phyloP scores from a whole-genome alignment of 2,113 vertebrate genomes.

The Pollachius pollachius region DNA sequence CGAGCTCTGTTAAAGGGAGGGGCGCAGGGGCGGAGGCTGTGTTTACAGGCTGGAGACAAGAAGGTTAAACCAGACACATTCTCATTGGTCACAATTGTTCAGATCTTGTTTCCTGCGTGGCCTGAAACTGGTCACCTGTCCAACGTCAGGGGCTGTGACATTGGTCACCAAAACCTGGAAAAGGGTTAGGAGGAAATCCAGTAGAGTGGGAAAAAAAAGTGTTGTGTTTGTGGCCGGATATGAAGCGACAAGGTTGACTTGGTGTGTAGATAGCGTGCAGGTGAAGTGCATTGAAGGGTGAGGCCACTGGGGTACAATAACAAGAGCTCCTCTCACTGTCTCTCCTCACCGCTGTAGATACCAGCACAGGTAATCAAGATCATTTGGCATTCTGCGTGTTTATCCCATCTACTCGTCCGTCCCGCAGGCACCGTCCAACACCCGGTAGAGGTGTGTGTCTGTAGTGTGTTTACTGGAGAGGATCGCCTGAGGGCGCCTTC shows the following conservation, averaged over 20 bases:
- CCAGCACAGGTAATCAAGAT: slow-evolving; percentile 29
- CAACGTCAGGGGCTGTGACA: too few relatives aligned
- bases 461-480: too few relatives aligned
- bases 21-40: slow-evolving; percentile 30
- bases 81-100: not conserved
- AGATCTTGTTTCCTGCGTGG: not conserved
- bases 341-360: slow-evolving; percentile 56
- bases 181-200: slow-evolving; percentile 13
- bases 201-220: slow-evolving; percentile 4
- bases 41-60: slow-evolving; percentile 42
- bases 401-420: slow-evolving; percentile 29
- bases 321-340: slow-evolving; percentile 63
- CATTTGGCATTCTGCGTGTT: slow-evolving; percentile 35
- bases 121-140: too few relatives aligned
- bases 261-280: not conserved
- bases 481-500: too few relatives aligned
- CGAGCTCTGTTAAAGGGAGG: slow-evolving; percentile 12
- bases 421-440: slow-evolving; percentile 26
- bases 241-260: not conserved
- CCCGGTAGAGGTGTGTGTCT: slow-evolving; percentile 5
- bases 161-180: too few relatives aligned
- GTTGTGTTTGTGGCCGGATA: not conserved
- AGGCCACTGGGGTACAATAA: slow-evolving; percentile 55
- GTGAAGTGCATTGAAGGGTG: slow-evolving; percentile 32
- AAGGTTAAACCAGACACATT: slow-evolving; percentile 10